Evolutionary conservation across 2,888 invertebrate species (phyloP).

Genomic region (Troides helena): DNA sequence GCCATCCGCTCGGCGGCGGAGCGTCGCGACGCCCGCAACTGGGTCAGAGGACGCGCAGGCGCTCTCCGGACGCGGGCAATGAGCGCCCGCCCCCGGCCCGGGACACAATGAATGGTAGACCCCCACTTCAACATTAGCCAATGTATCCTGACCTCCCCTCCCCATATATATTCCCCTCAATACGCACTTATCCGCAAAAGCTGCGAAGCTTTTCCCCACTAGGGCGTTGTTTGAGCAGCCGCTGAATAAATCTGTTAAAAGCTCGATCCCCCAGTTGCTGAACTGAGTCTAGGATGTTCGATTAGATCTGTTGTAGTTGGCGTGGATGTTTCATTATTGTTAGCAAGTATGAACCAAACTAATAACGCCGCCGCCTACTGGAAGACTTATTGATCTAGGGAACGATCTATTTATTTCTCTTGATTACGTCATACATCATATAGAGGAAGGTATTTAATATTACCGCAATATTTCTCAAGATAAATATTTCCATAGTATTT

Average conservation of each 20-base stretch:
- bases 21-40: slow-evolving; percentile 56
- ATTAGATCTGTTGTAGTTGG: slow-evolving; percentile 44
- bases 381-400: slow-evolving; percentile 26
- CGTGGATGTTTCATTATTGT: slow-evolving; percentile 44
- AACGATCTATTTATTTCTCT: slow-evolving; percentile 42
- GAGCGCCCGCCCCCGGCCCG: slow-evolving; percentile 73
- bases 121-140: slow-evolving; percentile 53
- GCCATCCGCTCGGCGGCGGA: slow-evolving; percentile 52
- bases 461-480: not conserved
- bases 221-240: slow-evolving; percentile 59
- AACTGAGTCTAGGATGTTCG: slow-evolving; percentile 57
- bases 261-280: slow-evolving; percentile 72
- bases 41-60: slow-evolving; percentile 77
- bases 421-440: slow-evolving; percentile 32
- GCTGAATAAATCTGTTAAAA: slow-evolving; percentile 70
- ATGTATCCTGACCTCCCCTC: slow-evolving; percentile 60
- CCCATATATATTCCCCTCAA: slow-evolving; percentile 38
- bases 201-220: slow-evolving; percentile 47
- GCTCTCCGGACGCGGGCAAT: slow-evolving; percentile 72
- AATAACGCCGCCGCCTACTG: slow-evolving; percentile 34
- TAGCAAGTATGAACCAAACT: slow-evolving; percentile 36
- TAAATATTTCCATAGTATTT: not conserved
- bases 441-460: not conserved
- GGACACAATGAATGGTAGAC: slow-evolving; percentile 67
- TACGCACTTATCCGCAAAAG: slow-evolving; percentile 38